Conservation (phyloP, 2,113 vertebrate species). For the Albula glossodonta region DNA sequence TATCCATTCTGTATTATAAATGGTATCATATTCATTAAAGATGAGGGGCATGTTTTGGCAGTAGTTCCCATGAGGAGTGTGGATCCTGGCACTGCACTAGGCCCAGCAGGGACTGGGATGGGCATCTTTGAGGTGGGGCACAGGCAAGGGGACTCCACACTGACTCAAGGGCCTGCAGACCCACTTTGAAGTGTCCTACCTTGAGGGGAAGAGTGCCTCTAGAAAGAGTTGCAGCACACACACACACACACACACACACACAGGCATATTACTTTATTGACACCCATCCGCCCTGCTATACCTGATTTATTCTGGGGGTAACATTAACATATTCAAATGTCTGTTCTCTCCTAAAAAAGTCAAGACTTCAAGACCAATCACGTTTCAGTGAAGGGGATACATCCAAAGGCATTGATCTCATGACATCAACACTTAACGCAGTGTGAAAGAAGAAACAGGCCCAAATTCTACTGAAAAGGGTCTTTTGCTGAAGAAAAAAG, state of each 20-base stretch:
- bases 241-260: not conserved
- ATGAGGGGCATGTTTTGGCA: slow-evolving; percentile 67
- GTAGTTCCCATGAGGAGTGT: slow-evolving; percentile 63
- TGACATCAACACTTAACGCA: slow-evolving; percentile 31
- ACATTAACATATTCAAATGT: not conserved
- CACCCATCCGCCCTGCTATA: not conserved
- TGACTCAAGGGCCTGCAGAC: slow-evolving; percentile 70
- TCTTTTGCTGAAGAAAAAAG: not conserved
- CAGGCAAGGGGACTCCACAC: slow-evolving; percentile 70
- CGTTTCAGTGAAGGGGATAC: not conserved
- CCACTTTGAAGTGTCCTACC: slow-evolving; percentile 90
- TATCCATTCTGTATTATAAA: slow-evolving; percentile 47
- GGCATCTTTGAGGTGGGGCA: slow-evolving; percentile 75
- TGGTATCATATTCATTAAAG: slow-evolving; percentile 75
- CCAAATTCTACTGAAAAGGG: not conserved
- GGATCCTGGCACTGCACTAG: slow-evolving; percentile 72
- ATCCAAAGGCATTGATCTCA: not conserved
- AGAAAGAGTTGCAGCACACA: slow-evolving; percentile 43
- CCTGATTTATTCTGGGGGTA: not conserved
- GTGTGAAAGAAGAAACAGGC: slow-evolving; percentile 37
- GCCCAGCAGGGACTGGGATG: slow-evolving; percentile 63
- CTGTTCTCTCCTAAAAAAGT: not conserved
- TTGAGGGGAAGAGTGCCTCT: slow-evolving; percentile 76
- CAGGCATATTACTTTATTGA: too few species aligned
- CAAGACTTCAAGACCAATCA: not conserved